These are phyloP conservation scores for Microcebus griseorufus DNA, from an alignment of 2,113 vertebrate genomes.

Conservation along the genomic window DNA sequence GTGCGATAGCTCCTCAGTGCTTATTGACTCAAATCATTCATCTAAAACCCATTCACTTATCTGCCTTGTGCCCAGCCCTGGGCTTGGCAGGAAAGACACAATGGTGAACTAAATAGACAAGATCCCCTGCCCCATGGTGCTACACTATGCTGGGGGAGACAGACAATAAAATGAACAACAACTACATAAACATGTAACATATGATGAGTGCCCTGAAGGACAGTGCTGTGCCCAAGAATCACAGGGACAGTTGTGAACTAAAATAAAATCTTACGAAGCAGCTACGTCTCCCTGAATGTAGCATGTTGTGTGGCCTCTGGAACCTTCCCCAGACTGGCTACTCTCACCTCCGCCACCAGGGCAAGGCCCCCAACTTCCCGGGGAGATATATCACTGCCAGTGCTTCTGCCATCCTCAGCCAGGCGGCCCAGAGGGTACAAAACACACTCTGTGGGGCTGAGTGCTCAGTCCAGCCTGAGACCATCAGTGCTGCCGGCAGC, in stretches of 20 bases:
- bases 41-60: background rate
- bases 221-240: background rate
- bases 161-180: background rate
- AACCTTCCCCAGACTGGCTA: slow-evolving; percentile 80
- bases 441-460: slow-evolving; percentile 60
- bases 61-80: background rate
- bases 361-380: slow-evolving; percentile 74
- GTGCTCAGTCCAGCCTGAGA: slow-evolving; percentile 45
- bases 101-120: background rate
- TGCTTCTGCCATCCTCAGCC: slow-evolving; percentile 77
- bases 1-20: background rate
- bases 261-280: background rate
- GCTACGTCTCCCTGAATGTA: slow-evolving; percentile 78
- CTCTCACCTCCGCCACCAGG: slow-evolving; percentile 71
- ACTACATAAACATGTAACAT: background rate
- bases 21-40: background rate
- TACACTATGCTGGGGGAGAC: background rate
- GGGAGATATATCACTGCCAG: slow-evolving; percentile 66
- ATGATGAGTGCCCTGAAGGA: background rate
- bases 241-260: background rate
- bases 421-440: slow-evolving; percentile 80
- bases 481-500: slow-evolving; percentile 40
- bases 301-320: slow-evolving; percentile 66
- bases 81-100: background rate
- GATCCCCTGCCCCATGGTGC: background rate